Base-by-base conservation (phyloP, 2,888 invertebrate species). In the Nomada hirtipes region DNA sequence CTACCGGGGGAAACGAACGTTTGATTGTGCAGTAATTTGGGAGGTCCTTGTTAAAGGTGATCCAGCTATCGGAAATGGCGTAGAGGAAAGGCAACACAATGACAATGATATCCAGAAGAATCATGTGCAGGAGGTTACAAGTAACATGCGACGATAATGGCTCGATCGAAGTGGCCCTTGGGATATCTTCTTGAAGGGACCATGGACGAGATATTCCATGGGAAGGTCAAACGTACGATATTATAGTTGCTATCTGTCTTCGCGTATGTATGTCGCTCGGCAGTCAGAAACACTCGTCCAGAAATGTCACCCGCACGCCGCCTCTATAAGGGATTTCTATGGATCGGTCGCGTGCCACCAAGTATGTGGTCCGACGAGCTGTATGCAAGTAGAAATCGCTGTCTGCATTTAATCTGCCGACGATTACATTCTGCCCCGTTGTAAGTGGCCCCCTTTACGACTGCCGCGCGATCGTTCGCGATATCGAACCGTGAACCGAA, bases 271-370 rank as follows among this genome's bases (percentile, higher is more conserved):
- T 87, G 90, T 91, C 89, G 91, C 85, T 86, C 85, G 83, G 90
- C 92, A 92, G 92, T 93, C 93, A 93, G 92, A 90, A 93, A 93
- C 93, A 93, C 93, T 92, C 93, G 91, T 91, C 90, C 90, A 91
- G 90, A 89, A 88, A 91, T 93, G 93, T 93, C 93, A 93, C 89
- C 86, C 90, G 89, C 93, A 93, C 89, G 86, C 91, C 84, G 53
- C 80, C 75, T 83, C 89, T 89, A 90, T 87, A 87, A 88, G 88
- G 89, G 90, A 90, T 90, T 91, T 91, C 90, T 90, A 91, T 91
- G 91, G 90, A 90, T 90, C 88, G 92, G 91, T 90, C 91, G 91
- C 91, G 91, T 92, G 93, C 91, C 92, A 79, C 83, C 83, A 69
- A 83, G 83, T 82, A 81, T 86, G 82, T 79, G 79, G 81, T 72